phyloP scores from a whole-genome alignment of 2,797 vertebrate species.

The Schizopygopsis pylzovi region DNA sequence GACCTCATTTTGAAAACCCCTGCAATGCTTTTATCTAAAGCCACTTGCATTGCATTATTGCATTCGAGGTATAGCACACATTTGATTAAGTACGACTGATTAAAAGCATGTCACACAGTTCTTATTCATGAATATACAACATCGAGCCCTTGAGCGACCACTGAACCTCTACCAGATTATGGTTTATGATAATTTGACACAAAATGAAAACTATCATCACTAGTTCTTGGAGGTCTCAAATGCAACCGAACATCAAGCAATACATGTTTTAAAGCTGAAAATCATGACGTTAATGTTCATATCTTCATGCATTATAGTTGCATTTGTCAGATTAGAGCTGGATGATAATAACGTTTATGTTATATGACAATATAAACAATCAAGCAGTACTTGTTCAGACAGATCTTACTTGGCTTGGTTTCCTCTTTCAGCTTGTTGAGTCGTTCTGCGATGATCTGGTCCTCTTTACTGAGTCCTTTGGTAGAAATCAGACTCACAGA shows the following conservation, averaged over 20 bases:
- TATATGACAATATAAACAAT: not conserved
- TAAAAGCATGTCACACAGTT: not conserved
- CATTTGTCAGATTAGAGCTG: not conserved
- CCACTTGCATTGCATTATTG: not conserved
- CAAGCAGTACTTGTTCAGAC: not conserved
- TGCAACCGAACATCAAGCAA: not conserved
- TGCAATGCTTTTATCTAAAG: not conserved
- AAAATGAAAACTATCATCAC: not conserved
- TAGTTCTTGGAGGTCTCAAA: not conserved
- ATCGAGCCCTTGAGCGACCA: not conserved
- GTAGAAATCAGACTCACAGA: slow-evolving; percentile 58
- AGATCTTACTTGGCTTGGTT: slow-evolving; percentile 83
- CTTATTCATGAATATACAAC: not conserved
- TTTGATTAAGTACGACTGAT: not conserved
- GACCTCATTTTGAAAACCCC: not conserved
- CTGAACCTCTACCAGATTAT: not conserved
- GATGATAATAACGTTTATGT: not conserved
- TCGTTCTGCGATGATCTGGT: slow-evolving; percentile 88
- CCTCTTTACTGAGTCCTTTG: slow-evolving; percentile 83
- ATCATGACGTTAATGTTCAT: not conserved
- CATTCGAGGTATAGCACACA: not conserved
- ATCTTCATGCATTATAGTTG: not conserved
- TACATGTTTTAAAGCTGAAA: not conserved
- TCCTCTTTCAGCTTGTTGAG: slow-evolving; percentile 90
- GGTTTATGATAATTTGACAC: not conserved